Percentiles rank a stretch among this genome's conserved stretches.
Conservation (phyloP, 1,140 invertebrate genomes). For the Drosophila prosaltans region DNA sequence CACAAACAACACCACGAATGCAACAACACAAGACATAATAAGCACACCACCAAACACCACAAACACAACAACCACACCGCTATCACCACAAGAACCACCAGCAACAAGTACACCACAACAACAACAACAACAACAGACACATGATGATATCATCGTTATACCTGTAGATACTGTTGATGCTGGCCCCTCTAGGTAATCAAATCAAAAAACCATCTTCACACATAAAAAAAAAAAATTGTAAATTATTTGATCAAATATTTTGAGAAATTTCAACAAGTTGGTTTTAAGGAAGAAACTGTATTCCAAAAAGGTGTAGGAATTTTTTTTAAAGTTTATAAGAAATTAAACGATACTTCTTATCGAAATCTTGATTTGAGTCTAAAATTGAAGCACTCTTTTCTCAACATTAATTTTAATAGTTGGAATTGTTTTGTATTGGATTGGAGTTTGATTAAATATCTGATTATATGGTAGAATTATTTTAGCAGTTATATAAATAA, state of each 20-base stretch:
- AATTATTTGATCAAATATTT: background rate
- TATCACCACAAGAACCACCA: slow-evolving; percentile 71
- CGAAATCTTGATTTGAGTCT: no score
- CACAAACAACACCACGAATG: slow-evolving; percentile 30
- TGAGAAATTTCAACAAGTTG: slow-evolving; percentile 5
- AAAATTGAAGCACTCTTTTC: no score
- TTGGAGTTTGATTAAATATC: no score
- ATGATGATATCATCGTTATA: slow-evolving; percentile 71
- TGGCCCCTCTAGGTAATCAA: slow-evolving; percentile 70
- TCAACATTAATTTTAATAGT: no score
- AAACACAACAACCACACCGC: slow-evolving; percentile 70
- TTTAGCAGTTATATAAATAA: no score
- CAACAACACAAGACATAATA: slow-evolving; percentile 45
- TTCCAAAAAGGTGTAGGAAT: background rate
- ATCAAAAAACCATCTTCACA: background rate
- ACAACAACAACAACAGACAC: slow-evolving; percentile 45
- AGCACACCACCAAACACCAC: slow-evolving; percentile 74
- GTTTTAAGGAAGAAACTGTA: background rate
- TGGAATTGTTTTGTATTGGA: no score
- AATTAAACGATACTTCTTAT: no score
- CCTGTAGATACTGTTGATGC: slow-evolving; percentile 80
- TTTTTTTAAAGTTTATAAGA: background rate
- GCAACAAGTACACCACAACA: slow-evolving; percentile 65
- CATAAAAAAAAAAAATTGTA: background rate
- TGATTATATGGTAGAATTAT: no score